Evolutionary conservation across 2,888 invertebrate genomes (phyloP).

Genomic region (Stratiomys singularior): DNA sequence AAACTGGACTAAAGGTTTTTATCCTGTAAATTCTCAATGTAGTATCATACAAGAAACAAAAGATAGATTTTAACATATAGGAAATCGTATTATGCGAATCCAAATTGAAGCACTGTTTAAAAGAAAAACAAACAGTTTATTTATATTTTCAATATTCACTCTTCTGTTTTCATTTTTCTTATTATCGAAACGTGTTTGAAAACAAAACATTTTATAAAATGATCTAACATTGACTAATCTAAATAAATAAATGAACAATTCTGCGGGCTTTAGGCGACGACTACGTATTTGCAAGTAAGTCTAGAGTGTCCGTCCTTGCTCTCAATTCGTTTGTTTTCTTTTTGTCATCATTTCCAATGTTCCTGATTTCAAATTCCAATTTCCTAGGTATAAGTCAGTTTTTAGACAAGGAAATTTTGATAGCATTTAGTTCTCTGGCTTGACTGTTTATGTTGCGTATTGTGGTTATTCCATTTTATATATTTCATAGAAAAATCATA

Average conservation of each 20-base stretch:
- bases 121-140: background rate
- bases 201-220: slow-evolving; percentile 40
- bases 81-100: no score
- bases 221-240: slow-evolving; percentile 36
- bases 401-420: slow-evolving; percentile 15
- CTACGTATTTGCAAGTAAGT: slow-evolving; percentile 74
- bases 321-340: slow-evolving; percentile 49
- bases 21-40: no score
- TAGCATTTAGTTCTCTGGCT: slow-evolving; percentile 13
- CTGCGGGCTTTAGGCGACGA: slow-evolving; percentile 68
- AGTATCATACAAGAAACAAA: no score
- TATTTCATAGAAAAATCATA: no score
- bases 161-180: background rate
- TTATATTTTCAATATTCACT: background rate
- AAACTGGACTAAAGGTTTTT: no score
- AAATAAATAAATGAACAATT: slow-evolving; percentile 34
- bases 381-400: slow-evolving; percentile 8
- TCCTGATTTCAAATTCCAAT: no score
- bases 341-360: slow-evolving; percentile 33
- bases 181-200: background rate
- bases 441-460: background rate
- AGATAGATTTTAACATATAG: no score
- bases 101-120: no score
- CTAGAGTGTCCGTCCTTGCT: slow-evolving; percentile 56
- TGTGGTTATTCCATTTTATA: no score